phyloP scores from a whole-genome alignment of 2,113 vertebrate species.

The Trematomus loennbergii region DNA sequence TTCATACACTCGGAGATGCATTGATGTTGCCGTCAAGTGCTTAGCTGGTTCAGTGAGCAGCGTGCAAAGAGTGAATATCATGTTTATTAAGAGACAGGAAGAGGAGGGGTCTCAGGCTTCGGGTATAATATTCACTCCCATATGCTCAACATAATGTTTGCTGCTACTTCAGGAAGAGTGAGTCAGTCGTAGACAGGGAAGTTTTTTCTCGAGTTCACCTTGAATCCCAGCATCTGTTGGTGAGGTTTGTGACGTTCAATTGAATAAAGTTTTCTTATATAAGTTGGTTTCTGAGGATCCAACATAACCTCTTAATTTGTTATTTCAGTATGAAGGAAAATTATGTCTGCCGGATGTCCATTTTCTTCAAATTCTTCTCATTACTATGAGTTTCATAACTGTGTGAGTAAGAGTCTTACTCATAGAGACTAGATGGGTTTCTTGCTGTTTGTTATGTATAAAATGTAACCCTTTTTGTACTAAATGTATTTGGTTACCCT shows the following conservation, averaged over 20 bases:
- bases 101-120: constrained; percentile 19
- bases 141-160: constrained; percentile 43
- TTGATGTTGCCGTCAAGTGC: constrained; percentile 59
- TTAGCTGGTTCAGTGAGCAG: constrained; percentile 62
- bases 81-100: constrained; percentile 50
- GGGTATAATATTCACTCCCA: constrained; percentile 32
- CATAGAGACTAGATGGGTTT: background rate
- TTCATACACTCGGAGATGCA: constrained; percentile 53
- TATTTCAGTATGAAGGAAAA: background rate
- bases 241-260: constrained; percentile 20
- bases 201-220: constrained; percentile 39
- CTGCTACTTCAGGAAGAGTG: constrained; percentile 10
- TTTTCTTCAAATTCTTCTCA: constrained; percentile 12
- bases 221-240: constrained; percentile 33
- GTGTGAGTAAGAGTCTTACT: background rate
- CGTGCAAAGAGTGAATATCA: constrained; percentile 53
- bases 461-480: background rate
- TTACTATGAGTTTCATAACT: background rate
- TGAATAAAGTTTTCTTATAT: constrained; percentile 4
- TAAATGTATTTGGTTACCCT: background rate
- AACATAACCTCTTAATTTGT: background rate
- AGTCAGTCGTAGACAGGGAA: constrained; percentile 2
- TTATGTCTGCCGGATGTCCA: background rate
- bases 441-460: background rate
- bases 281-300: background rate